These are phyloP conservation scores for Parapristionchus giblindavisi DNA, from an alignment of 2,888 invertebrate genomes.

Conservation along the genomic window DNA sequence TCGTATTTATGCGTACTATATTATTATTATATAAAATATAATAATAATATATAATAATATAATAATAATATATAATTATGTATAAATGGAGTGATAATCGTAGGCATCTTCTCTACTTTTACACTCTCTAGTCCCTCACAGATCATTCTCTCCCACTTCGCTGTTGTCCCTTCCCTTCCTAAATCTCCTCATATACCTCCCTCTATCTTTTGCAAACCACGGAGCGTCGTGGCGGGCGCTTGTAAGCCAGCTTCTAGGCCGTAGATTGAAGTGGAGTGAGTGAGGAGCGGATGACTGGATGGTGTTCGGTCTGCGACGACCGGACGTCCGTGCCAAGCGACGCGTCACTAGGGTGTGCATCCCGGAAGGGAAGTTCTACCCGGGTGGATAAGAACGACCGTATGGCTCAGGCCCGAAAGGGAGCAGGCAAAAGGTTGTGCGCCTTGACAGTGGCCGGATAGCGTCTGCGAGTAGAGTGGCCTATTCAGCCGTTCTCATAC, in stretches of 20 bases:
- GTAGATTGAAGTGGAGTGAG: constrained; percentile 56
- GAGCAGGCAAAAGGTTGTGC: constrained; percentile 65
- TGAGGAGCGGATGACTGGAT: constrained; percentile 55
- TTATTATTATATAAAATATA: no score
- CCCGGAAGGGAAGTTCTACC: constrained; percentile 50
- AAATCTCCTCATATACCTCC: no score
- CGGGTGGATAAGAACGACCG: constrained; percentile 61
- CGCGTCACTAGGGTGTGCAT: constrained; percentile 55
- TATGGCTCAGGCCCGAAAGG: constrained; percentile 65
- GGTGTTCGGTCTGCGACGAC: constrained; percentile 53
- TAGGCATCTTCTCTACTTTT: neutral
- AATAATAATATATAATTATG: no score
- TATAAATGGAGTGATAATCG: no score
- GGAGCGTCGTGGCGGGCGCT: constrained; percentile 57
- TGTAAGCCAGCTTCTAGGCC: constrained; percentile 60
- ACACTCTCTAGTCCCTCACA: constrained; percentile 2
- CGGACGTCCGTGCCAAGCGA: constrained; percentile 61
- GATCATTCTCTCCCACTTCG: neutral
- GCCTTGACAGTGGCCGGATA: constrained; percentile 62
- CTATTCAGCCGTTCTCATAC: constrained; percentile 50
- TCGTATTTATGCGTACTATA: no score
- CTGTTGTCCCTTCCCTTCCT: neutral
- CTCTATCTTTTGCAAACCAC: constrained; percentile 1
- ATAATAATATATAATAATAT: no score
- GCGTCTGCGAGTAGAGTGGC: constrained; percentile 51